A percentile compares a stretch with the other conserved stretches of the same genome.
These are phyloP conservation scores for Conus betulinus DNA, from an alignment of 1,140 invertebrate genomes.

Conservation along the genomic window DNA sequence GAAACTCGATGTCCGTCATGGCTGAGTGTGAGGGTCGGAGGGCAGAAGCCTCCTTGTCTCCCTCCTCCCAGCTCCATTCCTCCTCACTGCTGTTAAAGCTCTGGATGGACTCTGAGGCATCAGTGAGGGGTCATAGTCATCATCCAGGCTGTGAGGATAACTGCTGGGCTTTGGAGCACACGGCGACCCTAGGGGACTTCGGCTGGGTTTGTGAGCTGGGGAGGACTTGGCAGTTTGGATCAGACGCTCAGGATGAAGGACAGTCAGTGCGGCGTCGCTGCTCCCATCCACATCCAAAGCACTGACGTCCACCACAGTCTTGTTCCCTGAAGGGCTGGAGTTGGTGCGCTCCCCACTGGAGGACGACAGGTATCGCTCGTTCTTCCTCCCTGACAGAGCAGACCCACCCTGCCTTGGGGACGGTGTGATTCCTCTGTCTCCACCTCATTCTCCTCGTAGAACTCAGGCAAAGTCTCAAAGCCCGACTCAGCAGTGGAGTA, in stretches of 20 bases:
- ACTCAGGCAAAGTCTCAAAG: constrained; percentile 48
- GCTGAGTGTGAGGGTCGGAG: constrained; percentile 23
- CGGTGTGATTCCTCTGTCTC: constrained; percentile 21
- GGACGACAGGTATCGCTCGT: constrained; percentile 22
- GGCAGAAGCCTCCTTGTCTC: constrained; percentile 32
- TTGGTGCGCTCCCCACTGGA: background rate
- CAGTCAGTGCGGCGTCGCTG: background rate
- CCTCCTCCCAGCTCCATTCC: constrained; percentile 49
- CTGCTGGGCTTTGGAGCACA: background rate
- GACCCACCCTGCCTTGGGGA: constrained; percentile 57
- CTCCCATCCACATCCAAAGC: background rate
- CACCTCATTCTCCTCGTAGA: constrained; percentile 32
- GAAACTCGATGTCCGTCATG: constrained; percentile 53
- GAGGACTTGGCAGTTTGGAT: constrained; percentile 29
- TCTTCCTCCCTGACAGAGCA: constrained; percentile 51
- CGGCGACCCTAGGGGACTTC: constrained; percentile 7
- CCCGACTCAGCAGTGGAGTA: constrained; percentile 55
- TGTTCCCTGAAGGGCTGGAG: constrained; percentile 14
- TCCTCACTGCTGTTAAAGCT: constrained; percentile 52
- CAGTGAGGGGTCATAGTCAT: constrained; percentile 40
- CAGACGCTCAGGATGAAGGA: background rate
- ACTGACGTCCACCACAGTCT: background rate
- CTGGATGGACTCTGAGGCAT: constrained; percentile 46
- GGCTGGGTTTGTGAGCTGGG: background rate
- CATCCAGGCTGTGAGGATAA: constrained; percentile 21